Evolutionary conservation across 2,113 vertebrate genomes (phyloP).

Genomic region (Pedionomus torquatus): DNA sequence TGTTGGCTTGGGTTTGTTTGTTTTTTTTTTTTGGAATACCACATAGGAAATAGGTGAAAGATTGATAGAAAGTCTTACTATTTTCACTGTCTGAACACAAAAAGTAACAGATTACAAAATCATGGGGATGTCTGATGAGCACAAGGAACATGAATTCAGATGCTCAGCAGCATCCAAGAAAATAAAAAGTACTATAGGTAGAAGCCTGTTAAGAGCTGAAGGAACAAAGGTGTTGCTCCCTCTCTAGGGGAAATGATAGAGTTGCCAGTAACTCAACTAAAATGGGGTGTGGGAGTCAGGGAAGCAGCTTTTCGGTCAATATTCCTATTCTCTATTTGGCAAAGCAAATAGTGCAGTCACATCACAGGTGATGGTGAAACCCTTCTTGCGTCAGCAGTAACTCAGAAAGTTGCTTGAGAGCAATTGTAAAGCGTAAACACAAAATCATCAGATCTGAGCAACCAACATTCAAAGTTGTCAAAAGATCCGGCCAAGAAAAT

Average conservation of each 20-base stretch:
- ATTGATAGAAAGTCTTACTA: not conserved
- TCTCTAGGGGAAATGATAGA: not conserved
- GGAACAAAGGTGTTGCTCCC: not conserved
- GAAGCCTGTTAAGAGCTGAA: not conserved
- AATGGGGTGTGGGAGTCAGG: fast-evolving
- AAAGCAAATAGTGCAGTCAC: not conserved
- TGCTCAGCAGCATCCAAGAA: not conserved
- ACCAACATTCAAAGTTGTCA: not conserved
- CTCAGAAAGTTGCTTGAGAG: not conserved
- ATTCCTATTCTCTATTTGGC: not conserved
- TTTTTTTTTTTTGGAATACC: not conserved
- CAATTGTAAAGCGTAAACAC: not conserved
- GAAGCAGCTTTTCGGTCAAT: not conserved
- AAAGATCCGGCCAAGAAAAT: not conserved
- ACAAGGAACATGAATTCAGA: not conserved
- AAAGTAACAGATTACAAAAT: not conserved
- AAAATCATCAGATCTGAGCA: not conserved
- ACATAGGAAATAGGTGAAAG: not conserved
- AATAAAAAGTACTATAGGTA: not conserved
- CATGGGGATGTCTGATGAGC: not conserved
- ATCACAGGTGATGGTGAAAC: not conserved
- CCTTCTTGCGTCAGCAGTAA: not conserved
- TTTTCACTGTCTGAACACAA: not conserved
- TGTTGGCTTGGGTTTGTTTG: too few relatives aligned
- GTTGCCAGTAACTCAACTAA: not conserved